These are phyloP conservation scores for Tromatobia lineatoria DNA, from an alignment of 2,888 invertebrate species.

Conservation along the genomic window DNA sequence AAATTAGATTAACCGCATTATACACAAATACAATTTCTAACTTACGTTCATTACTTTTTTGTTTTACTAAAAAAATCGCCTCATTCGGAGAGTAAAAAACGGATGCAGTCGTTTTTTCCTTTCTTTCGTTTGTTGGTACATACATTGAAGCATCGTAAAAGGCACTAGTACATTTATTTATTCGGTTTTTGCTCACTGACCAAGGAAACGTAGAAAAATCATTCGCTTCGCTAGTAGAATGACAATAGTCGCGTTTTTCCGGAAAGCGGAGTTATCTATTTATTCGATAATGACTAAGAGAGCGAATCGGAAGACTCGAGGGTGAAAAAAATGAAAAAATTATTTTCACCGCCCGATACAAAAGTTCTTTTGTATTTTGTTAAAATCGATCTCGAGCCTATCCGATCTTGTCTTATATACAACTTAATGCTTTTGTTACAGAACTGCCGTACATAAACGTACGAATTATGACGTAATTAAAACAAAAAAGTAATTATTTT, in stretches of 20 bases:
- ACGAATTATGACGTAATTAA: neutral
- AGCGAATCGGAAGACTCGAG: constrained; percentile 66
- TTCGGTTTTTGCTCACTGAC: constrained; percentile 46
- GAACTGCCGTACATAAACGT: constrained; percentile 8
- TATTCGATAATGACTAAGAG: constrained; percentile 59
- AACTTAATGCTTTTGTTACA: constrained; percentile 35
- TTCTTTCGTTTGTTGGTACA: neutral
- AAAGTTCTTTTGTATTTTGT: constrained; percentile 15
- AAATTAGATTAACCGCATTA: constrained; percentile 36
- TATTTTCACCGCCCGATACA: constrained; percentile 21
- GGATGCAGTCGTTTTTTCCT: constrained; percentile 4
- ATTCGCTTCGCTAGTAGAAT: neutral
- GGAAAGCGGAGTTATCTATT: constrained; percentile 10
- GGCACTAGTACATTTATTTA: constrained; percentile 56
- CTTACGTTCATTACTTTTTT: constrained; percentile 19
- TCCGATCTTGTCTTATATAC: constrained; percentile 67
- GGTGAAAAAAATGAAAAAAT: constrained; percentile 21
- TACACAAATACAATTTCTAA: constrained; percentile 32
- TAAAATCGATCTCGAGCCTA: constrained; percentile 52
- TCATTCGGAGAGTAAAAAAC: constrained; percentile 9
- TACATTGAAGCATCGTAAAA: constrained; percentile 60
- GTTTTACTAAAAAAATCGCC: constrained; percentile 12
- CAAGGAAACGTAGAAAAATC: constrained; percentile 18
- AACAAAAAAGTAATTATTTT: neutral
- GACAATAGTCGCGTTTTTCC: neutral